Percentiles rank a stretch among this genome's conserved stretches.
Conservation (phyloP, 2,113 vertebrate species). For the Ciconia stormi region DNA sequence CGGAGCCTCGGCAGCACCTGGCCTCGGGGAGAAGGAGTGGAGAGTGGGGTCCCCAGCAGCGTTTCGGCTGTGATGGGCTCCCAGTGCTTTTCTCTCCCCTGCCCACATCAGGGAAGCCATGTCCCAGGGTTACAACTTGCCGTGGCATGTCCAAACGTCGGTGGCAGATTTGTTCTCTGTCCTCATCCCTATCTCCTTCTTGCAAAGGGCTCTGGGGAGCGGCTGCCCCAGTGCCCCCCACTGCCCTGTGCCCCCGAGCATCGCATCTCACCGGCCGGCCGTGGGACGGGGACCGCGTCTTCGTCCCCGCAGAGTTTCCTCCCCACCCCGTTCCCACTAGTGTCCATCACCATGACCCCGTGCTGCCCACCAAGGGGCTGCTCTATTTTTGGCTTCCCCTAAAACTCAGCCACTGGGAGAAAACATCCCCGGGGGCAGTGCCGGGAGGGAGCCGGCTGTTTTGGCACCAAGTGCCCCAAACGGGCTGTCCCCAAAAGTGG, state of each 20-base stretch:
- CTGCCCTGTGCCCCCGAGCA: not conserved
- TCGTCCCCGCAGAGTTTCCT: not conserved
- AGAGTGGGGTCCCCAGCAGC: rapidly evolving
- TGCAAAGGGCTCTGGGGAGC: not conserved
- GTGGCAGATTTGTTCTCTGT: not conserved
- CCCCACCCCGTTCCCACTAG: not conserved
- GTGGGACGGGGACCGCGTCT: rapidly evolving
- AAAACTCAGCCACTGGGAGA: not conserved
- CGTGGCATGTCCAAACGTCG: not conserved
- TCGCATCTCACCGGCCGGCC: rapidly evolving
- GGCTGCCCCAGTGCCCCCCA: rapidly evolving
- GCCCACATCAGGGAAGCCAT: rapidly evolving
- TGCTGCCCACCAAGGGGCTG: not conserved
- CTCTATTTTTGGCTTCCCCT: not conserved
- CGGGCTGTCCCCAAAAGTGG: not conserved
- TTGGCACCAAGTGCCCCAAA: not conserved
- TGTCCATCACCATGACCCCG: not conserved
- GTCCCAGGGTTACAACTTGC: not conserved
- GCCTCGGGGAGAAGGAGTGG: not conserved
- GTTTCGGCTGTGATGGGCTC: not conserved
- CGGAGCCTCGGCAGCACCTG: not conserved
- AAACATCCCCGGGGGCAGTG: not conserved
- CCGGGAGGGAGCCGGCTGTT: rapidly evolving
- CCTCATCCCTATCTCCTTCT: not conserved
- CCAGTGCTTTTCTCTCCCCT: not conserved